A percentile compares a stretch with the other conserved stretches of the same genome.
These are phyloP conservation scores for Malthinus seriepunctatus DNA, from an alignment of 2,888 invertebrate genomes.

Conservation along the genomic window DNA sequence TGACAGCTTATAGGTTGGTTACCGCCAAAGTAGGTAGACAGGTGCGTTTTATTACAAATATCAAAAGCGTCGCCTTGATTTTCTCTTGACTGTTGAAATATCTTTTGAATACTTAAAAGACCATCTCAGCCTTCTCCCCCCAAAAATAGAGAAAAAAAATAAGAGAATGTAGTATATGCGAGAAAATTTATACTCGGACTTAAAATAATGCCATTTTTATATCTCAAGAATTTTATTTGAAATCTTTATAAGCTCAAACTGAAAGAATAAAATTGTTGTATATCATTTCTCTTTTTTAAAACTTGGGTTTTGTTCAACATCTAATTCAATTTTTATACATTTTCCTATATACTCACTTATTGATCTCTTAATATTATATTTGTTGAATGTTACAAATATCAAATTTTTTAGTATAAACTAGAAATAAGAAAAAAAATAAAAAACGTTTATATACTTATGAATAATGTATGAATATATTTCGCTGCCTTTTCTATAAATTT, in stretches of 20 bases:
- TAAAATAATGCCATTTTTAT: constrained; percentile 9
- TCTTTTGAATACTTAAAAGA: constrained; percentile 20
- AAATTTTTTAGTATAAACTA: constrained; percentile 1
- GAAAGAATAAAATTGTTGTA: constrained; percentile 3
- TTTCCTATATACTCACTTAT: neutral
- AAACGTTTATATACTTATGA: constrained; percentile 18
- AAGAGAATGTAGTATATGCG: constrained; percentile 7
- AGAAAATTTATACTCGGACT: constrained; percentile 7
- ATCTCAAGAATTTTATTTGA: constrained; percentile 6
- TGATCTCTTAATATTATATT: neutral
- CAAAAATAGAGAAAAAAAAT: too few species aligned
- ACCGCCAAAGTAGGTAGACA: constrained; percentile 42
- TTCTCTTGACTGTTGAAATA: constrained; percentile 18
- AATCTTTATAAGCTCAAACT: constrained; percentile 11
- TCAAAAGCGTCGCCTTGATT: constrained; percentile 31
- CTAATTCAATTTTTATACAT: neutral
- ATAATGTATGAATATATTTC: constrained; percentile 17
- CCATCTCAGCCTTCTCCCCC: neutral
- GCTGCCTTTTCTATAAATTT: constrained; percentile 19
- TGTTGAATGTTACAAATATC: constrained; percentile 1
- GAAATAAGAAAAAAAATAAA: constrained; percentile 8
- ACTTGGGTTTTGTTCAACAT: too few species aligned
- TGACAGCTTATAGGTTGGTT: constrained; percentile 45
- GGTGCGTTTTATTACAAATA: constrained; percentile 43
- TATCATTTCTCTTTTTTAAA: neutral